Percentiles rank a stretch among this genome's conserved stretches.
These are phyloP conservation scores for Piliocolobus tephrosceles DNA, from an alignment of 2,113 vertebrate genomes.

Conservation along the genomic window DNA sequence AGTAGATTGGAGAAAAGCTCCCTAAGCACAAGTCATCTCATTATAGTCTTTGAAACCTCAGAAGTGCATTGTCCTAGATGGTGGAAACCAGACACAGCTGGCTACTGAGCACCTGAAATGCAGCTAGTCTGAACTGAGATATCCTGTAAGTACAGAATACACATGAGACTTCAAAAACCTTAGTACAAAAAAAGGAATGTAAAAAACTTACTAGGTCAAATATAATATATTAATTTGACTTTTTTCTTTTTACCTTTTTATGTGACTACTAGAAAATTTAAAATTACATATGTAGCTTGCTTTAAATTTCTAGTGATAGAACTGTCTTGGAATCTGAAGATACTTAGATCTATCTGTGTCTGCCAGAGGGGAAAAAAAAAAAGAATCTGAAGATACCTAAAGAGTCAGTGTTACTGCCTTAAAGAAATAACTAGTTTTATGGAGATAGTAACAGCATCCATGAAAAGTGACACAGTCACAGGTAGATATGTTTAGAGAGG, in stretches of 20 bases:
- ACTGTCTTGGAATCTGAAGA: neutral
- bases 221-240: slow-evolving; percentile 18
- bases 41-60: neutral
- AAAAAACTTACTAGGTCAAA: neutral
- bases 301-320: neutral
- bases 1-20: neutral
- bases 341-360: no score
- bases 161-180: neutral
- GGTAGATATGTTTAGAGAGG: neutral
- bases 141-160: neutral
- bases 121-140: no score
- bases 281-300: neutral
- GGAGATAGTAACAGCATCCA: neutral
- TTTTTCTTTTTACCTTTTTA: neutral
- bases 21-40: neutral
- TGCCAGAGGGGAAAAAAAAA: no score
- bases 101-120: no score
- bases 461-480: neutral
- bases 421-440: neutral
- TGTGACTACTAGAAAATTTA: neutral
- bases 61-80: neutral
- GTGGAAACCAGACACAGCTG: neutral
- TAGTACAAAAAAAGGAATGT: neutral
- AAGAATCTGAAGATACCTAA: neutral
- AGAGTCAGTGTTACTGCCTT: neutral